Base-by-base conservation (phyloP, 1,140 invertebrate genomes). In the Scaptodrosophila lebanonensis region DNA sequence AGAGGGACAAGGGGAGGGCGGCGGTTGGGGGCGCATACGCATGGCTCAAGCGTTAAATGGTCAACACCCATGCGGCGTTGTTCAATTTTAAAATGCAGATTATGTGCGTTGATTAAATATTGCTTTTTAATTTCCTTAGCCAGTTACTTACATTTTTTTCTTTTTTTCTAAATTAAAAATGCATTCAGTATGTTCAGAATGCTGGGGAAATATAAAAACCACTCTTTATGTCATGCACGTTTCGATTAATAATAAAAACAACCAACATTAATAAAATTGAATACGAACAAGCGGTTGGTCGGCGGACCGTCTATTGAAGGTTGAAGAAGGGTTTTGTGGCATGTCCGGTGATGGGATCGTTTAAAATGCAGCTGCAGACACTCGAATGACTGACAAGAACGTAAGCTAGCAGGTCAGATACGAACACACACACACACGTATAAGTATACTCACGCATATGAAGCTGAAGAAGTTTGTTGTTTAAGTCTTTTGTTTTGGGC, bases 81-180 rank as follows among this genome's bases (percentile, higher is more conserved):
- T 62, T 72, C 51, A 39, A 51, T 82, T 40, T 79, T 79, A 70
- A 82, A 79, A 79, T 79, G 69, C 75, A 82, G 75, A 79, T 79
- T 82, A 82, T 79, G 75, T 79, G 69, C 75, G 75, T 66, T 66
- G 75, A 79, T 79, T 79, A 79, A 79, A 79, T 79, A 79, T 79
- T 79, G 68, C 65, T 79, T 77, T 82, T 82, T 79, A 73, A 82
- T 82, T 79, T 73, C 75, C 22, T 3, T 25, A 8, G 22, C 22
- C 22, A 25, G 3, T 25, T 25, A 4, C 8, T 25, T 25, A 25
- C 3, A 25, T 25, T 52, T 62, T 61, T 43, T 50, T 45, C 35
- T 25, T 32, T 40, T 59, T 45, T 53, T 35, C 22, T 29, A 61
- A 71, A 77, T 77, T 67, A 67, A 64, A 64, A 67, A 67, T 67